phyloP scores from a whole-genome alignment of 2,888 invertebrate genomes.

The Himalopsyche tibetana region DNA sequence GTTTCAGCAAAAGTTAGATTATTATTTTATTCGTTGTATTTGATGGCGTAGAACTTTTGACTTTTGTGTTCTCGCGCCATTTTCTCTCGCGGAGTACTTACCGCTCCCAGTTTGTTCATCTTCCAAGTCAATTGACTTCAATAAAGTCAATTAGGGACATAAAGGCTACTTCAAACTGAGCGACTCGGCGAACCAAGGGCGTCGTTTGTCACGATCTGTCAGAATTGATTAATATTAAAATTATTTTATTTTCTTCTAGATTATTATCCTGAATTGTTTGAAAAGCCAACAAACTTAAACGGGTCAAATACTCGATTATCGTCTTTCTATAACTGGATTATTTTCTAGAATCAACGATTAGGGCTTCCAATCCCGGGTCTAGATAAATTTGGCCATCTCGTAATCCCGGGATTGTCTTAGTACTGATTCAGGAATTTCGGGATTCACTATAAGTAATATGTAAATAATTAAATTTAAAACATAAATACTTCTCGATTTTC shows the following conservation, averaged over 20 bases:
- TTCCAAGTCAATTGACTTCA: conserved; percentile 62
- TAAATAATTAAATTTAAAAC: too few relatives aligned
- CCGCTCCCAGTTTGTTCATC: conserved; percentile 27
- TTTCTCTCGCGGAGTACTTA: conserved; percentile 36
- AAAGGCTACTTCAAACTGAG: conserved; percentile 40
- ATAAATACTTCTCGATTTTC: too few relatives aligned
- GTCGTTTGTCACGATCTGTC: conserved; percentile 9
- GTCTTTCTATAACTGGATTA: too few relatives aligned
- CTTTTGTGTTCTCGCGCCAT: conserved; percentile 27
- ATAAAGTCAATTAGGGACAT: conserved; percentile 59
- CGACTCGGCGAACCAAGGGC: conserved; percentile 17
- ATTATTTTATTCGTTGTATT: conserved; percentile 38
- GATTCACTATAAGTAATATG: too few relatives aligned
- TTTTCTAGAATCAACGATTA: too few relatives aligned
- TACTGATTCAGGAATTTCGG: too few relatives aligned
- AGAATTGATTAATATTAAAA: conserved; percentile 36
- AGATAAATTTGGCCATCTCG: too few relatives aligned
- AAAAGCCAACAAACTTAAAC: background rate
- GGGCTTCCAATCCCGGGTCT: too few relatives aligned
- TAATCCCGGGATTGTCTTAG: too few relatives aligned
- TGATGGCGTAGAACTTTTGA: conserved; percentile 25
- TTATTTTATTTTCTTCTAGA: conserved; percentile 19
- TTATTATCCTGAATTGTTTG: background rate
- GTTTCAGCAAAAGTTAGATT: conserved; percentile 37
- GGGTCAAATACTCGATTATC: background rate